phyloP scores from a whole-genome alignment of 2,888 invertebrate genomes.

The Digitonthophagus gazella region DNA sequence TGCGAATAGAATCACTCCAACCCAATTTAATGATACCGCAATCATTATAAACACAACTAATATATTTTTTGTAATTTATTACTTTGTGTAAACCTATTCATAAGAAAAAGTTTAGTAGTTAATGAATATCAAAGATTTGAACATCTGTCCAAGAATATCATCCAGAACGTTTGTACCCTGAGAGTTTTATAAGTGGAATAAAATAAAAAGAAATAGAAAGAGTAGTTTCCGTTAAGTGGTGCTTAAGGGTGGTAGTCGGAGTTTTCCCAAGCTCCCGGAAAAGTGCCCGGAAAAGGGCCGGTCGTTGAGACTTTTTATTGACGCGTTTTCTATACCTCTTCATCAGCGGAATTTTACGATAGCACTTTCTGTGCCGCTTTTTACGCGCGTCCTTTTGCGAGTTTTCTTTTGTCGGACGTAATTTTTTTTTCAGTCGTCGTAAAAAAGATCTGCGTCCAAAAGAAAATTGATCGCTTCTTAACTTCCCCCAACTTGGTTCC shows the following conservation, averaged over 20 bases:
- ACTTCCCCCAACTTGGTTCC: too few relatives aligned
- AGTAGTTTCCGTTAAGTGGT: background rate
- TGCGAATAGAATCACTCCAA: too few relatives aligned
- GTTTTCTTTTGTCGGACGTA: background rate
- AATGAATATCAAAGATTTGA: background rate
- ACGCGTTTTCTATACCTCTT: conserved; percentile 32
- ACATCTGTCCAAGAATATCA: background rate
- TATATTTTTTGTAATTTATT: too few relatives aligned
- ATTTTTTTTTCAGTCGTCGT: too few relatives aligned
- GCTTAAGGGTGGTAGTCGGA: background rate
- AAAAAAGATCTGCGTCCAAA: background rate
- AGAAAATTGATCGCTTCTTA: too few relatives aligned
- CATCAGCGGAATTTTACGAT: conserved; percentile 40
- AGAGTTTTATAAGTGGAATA: background rate
- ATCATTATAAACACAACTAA: too few relatives aligned
- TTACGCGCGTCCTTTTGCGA: background rate
- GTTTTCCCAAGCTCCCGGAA: background rate
- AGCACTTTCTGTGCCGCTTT: conserved; percentile 23
- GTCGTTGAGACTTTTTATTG: background rate
- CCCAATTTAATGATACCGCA: too few relatives aligned
- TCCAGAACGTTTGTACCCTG: background rate
- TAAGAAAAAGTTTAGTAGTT: too few relatives aligned
- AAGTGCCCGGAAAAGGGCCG: background rate
- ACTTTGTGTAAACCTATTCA: too few relatives aligned
- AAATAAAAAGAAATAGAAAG: background rate